Conservation (phyloP, 2,113 vertebrate genomes). For the Bubalus kerabau region DNA sequence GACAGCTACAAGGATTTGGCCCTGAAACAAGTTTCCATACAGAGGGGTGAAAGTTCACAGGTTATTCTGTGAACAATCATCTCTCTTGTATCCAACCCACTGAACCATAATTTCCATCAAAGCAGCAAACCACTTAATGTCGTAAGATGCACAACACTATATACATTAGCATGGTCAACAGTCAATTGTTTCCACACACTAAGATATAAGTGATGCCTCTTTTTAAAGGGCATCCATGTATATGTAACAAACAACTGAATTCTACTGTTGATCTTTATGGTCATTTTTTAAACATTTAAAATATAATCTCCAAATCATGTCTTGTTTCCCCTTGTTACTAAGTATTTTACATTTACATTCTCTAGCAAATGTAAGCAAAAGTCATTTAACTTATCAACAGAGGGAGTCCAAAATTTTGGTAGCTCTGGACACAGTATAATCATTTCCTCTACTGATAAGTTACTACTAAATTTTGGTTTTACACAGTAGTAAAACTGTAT, state of each 20-base stretch:
- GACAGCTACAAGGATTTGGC: slow-evolving; percentile 96
- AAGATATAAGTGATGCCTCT: slow-evolving; percentile 52
- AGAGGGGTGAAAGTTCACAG: slow-evolving; percentile 98
- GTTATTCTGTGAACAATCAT: slow-evolving; percentile 94
- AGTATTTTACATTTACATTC: slow-evolving; percentile 39
- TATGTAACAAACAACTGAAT: not conserved
- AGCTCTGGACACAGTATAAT: not conserved
- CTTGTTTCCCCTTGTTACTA: slow-evolving; percentile 37
- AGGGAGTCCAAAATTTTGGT: not conserved
- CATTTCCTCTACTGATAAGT: slow-evolving; percentile 40
- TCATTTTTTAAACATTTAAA: not conserved
- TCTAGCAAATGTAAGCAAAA: slow-evolving; percentile 10
- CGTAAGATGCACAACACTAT: slow-evolving; percentile 64
- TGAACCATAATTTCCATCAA: slow-evolving; percentile 85
- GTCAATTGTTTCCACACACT: slow-evolving; percentile 48
- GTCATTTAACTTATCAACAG: slow-evolving; percentile 62
- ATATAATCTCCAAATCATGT: slow-evolving; percentile 23
- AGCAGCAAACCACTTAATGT: slow-evolving; percentile 80
- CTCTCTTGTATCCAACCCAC: slow-evolving; percentile 87
- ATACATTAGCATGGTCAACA: slow-evolving; percentile 71
- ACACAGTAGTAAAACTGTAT: slow-evolving; percentile 8
- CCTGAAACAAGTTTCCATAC: slow-evolving; percentile 97
- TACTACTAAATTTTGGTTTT: not conserved
- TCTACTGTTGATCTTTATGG: not conserved
- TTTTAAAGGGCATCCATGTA: slow-evolving; percentile 34